Conservation (phyloP, 2,888 invertebrate genomes). For the Drosophila ochracea region DNA sequence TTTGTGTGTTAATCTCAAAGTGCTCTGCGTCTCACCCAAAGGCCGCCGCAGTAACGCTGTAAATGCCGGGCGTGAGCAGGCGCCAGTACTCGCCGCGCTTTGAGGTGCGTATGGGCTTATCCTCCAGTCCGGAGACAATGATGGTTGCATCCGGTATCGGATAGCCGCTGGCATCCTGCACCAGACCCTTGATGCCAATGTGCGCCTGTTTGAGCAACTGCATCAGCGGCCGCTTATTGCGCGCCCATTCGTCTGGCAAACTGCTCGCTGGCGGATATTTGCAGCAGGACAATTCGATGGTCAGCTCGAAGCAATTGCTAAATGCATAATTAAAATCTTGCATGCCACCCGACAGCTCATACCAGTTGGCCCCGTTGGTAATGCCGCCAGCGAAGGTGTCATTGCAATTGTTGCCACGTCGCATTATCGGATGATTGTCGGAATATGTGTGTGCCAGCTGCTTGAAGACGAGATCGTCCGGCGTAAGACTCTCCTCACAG, state of each 20-base stretch:
- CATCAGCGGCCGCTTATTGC: conserved; percentile 94
- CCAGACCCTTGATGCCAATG: conserved; percentile 88
- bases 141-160: conserved; percentile 89
- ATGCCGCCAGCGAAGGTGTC: conserved; percentile 92
- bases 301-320: conserved; percentile 98
- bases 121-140: conserved; percentile 90
- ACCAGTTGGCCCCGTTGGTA: conserved; percentile 97
- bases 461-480: conserved; percentile 93
- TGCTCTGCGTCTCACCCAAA: conserved; percentile 87
- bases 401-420: conserved; percentile 89
- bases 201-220: conserved; percentile 93
- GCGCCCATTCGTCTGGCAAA: conserved; percentile 92
- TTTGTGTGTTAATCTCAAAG: neutral
- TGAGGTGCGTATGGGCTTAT: conserved; percentile 92
- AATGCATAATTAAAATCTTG: conserved; percentile 98
- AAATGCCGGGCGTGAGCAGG: conserved; percentile 94
- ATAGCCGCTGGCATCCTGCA: conserved; percentile 84
- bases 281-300: conserved; percentile 97
- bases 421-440: conserved; percentile 91
- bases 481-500: conserved; percentile 91
- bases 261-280: conserved; percentile 93
- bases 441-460: conserved; percentile 92
- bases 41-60: conserved; percentile 90
- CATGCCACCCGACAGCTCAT: conserved; percentile 97
- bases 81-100: conserved; percentile 97